phyloP scores from a whole-genome alignment of 2,888 invertebrate species.

The Dicyrtomina minuta region DNA sequence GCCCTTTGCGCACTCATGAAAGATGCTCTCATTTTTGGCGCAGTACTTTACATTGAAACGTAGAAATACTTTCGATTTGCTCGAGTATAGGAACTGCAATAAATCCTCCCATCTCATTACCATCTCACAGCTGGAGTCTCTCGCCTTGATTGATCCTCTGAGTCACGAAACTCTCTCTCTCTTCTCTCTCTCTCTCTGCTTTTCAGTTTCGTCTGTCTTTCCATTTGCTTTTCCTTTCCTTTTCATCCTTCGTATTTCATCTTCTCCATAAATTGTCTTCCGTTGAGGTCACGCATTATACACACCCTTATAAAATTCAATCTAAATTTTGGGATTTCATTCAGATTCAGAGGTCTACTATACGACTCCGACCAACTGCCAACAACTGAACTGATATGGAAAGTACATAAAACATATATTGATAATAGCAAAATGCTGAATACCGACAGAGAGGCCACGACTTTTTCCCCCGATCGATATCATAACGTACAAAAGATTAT shows the following conservation, averaged over 20 bases:
- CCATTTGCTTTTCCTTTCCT: neutral
- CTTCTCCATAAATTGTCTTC: neutral
- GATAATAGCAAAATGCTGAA: too few relatives aligned
- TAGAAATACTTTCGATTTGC: conserved; percentile 18
- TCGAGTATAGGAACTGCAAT: conserved; percentile 33
- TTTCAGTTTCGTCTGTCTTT: neutral
- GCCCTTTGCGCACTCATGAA: neutral
- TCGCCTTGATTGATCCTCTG: conserved; percentile 49
- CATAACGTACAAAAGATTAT: too few relatives aligned
- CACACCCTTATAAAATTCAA: too few relatives aligned
- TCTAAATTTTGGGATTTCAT: too few relatives aligned
- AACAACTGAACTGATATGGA: too few relatives aligned
- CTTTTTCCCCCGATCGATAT: too few relatives aligned
- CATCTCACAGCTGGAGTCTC: conserved; percentile 49
- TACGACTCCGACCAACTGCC: neutral
- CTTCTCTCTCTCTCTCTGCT: conserved; percentile 1
- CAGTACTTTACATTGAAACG: neutral
- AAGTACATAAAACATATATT: too few relatives aligned
- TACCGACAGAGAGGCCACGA: too few relatives aligned
- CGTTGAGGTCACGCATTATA: too few relatives aligned
- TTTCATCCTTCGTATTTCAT: neutral
- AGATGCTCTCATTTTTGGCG: neutral
- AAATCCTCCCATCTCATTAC: conserved; percentile 50
- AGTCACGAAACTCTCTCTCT: conserved; percentile 37
- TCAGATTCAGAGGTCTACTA: neutral